Evolutionary conservation across 2,888 invertebrate species (phyloP), one percentile per base, ranked within the genome.

Genomic region (Andrena marginata): DNA sequence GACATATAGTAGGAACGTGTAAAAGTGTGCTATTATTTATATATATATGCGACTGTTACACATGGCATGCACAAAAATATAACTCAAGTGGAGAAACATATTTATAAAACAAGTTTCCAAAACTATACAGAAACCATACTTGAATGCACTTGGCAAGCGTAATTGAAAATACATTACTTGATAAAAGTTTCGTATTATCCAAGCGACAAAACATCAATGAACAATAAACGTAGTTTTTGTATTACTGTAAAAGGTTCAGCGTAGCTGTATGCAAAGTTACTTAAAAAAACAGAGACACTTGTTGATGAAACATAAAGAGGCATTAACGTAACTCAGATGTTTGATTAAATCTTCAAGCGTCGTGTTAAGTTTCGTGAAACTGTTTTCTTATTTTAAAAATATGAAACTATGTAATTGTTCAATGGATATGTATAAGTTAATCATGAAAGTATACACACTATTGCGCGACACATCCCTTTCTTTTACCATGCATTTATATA

Each of bases 401-500:
- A 59, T 63, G 49, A 35, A 71, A 69, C 60, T 62, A 73, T 63
- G 33, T 29, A 35, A 62, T 8, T 79, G 20, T 42, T 42, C 70
- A 20, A 26, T 62, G 35, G 8, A 48, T 67, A 67, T 16, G 51
- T 77, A 78, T 31, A 33, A 79, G 49, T 77, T 77, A 77, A 49
- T 72, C 13, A 16, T 51, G 42, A 5, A 80, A 31, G 49, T 68
- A 49, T 68, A 29, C 54, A 73, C 62, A 80, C n/a, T 59, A 68
- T 51, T 29, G 26, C 62, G 31, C 51, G 56, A 70, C 59, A 75
- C n/a, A 42, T 42, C 42, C 42, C 51, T 71, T 42, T n/a, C 16
- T 48, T 65, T 33, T 75, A 56, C 26, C 85, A 85, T 85, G 82
- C 81, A 81, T 70, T 71, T 67, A 69, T 75, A 72, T 74, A 80